phyloP scores from a whole-genome alignment of 2,797 vertebrate genomes.

The Chelon auratus region DNA sequence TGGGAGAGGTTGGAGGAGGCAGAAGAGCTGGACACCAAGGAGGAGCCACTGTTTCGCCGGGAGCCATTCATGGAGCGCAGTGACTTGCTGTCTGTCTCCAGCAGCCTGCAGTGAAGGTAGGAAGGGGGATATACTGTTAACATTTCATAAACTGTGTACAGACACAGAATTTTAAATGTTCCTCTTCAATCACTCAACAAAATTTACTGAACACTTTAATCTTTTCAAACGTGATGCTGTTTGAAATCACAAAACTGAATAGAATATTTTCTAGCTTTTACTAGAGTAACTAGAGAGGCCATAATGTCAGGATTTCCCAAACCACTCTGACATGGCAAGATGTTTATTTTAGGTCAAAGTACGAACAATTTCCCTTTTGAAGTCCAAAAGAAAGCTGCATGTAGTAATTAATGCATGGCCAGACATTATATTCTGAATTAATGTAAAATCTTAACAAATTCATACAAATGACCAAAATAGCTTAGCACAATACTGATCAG shows the following conservation, averaged over 20 bases:
- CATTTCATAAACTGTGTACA: background rate
- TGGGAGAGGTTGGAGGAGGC: slow-evolving; percentile 99
- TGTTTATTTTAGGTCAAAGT: background rate
- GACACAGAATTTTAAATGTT: too few species aligned
- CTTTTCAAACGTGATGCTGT: too few species aligned
- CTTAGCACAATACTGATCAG: background rate
- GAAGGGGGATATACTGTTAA: background rate
- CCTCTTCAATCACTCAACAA: too few species aligned
- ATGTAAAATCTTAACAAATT: background rate
- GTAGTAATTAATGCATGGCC: too few species aligned
- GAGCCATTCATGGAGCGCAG: slow-evolving; percentile 97
- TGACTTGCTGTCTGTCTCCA: slow-evolving; percentile 98
- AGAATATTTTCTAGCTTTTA: too few species aligned
- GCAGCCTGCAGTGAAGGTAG: slow-evolving; percentile 83
- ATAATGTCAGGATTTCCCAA: background rate
- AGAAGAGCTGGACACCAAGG: slow-evolving; percentile 97
- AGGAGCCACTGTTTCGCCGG: slow-evolving; percentile 96
- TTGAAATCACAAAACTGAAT: too few species aligned
- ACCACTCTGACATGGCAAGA: background rate
- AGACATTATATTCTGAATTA: background rate
- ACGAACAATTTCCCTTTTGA: background rate
- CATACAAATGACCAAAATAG: background rate
- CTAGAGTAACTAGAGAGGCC: background rate
- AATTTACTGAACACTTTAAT: background rate
- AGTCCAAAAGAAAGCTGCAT: too few species aligned